A percentile compares a stretch with the other conserved stretches of the same genome.
phyloP scores from a whole-genome alignment of 2,113 vertebrate genomes.

The Mustela lutreola region DNA sequence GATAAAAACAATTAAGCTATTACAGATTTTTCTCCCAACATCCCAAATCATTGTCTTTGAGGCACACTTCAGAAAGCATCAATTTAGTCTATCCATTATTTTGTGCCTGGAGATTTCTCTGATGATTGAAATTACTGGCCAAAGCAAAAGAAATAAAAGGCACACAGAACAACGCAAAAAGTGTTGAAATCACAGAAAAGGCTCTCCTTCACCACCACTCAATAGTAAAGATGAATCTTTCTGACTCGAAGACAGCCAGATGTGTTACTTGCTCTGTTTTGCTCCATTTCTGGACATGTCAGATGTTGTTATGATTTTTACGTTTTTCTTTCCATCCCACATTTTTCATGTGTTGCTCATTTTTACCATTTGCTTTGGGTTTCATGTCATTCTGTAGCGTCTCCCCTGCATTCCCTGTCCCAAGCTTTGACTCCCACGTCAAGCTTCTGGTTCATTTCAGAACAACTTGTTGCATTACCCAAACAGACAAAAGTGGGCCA shows the following conservation, averaged over 20 bases:
- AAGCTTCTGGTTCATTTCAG: conserved; percentile 69
- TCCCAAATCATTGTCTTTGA: neutral
- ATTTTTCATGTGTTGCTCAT: conserved; percentile 80
- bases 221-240: conserved; percentile 68
- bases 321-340: conserved; percentile 68
- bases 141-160: conserved; percentile 72
- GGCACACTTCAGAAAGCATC: neutral
- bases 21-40: neutral
- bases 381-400: conserved; percentile 74
- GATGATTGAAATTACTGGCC: conserved; percentile 60
- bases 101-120: conserved; percentile 59
- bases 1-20: neutral
- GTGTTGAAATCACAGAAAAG: conserved; percentile 70
- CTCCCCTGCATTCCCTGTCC: conserved; percentile 66
- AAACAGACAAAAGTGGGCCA: neutral
- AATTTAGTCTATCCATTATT: neutral
- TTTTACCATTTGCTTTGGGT: conserved; percentile 81
- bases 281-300: conserved; percentile 75
- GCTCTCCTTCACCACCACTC: conserved; percentile 71
- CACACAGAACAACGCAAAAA: conserved; percentile 26
- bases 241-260: conserved; percentile 73
- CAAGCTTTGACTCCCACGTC: conserved; percentile 64
- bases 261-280: conserved; percentile 65
- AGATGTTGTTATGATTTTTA: conserved; percentile 79
- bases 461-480: neutral